These are phyloP conservation scores for Vulpes vulpes DNA, from an alignment of 2,113 vertebrate species.

Conservation along the genomic window DNA sequence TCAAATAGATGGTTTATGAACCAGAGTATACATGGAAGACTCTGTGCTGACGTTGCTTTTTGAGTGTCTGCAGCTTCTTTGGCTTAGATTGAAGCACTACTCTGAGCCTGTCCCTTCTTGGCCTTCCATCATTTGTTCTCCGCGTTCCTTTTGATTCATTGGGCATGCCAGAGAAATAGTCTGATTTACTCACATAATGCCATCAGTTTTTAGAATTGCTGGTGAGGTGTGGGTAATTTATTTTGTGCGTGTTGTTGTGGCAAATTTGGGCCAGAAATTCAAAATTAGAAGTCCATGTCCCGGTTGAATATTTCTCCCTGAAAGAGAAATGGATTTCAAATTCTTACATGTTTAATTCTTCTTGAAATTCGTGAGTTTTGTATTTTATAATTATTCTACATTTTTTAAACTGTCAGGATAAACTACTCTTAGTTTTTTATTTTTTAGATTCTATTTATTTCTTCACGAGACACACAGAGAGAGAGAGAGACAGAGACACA, in stretches of 20 bases:
- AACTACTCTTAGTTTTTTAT: background rate
- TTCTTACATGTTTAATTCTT: constrained; percentile 57
- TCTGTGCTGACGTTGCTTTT: background rate
- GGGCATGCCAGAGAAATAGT: background rate
- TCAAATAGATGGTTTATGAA: background rate
- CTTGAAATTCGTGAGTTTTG: constrained; percentile 39
- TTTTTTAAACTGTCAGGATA: constrained; percentile 21
- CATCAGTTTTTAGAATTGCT: constrained; percentile 22
- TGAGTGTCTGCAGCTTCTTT: background rate
- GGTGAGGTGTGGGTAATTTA: background rate
- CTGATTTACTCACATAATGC: background rate
- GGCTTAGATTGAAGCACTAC: background rate
- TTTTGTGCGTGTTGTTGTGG: background rate
- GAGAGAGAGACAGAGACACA: too few species aligned
- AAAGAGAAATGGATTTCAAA: background rate
- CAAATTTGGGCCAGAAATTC: constrained; percentile 10
- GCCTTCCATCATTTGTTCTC: background rate
- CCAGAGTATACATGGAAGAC: background rate
- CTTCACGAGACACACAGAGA: too few species aligned
- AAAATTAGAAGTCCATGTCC: constrained; percentile 21
- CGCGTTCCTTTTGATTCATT: background rate
- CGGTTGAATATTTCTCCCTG: constrained; percentile 48
- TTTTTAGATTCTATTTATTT: too few species aligned
- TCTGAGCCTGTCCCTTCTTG: background rate
- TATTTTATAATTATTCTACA: constrained; percentile 46